Conservation (phyloP, 2,797 vertebrate genomes). For the Argya squamiceps region DNA sequence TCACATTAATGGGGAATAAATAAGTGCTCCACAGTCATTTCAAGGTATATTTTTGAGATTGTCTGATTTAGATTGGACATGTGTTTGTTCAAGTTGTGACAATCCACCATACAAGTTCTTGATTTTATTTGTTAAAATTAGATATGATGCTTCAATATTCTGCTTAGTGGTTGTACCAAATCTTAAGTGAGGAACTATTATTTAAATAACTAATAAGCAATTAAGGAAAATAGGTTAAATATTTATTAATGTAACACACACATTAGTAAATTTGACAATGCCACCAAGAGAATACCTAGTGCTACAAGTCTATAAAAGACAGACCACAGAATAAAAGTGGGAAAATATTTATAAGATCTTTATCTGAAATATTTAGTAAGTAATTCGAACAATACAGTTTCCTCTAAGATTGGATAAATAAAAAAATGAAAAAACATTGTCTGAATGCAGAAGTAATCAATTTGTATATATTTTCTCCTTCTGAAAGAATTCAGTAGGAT, state of each 20-base stretch:
- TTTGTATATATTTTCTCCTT: background rate
- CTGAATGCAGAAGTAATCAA: background rate
- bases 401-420: background rate
- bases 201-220: background rate
- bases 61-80: background rate
- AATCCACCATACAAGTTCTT: background rate
- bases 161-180: background rate
- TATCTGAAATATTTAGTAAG: background rate
- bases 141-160: background rate
- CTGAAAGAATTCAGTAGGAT: slow-evolving; percentile 25
- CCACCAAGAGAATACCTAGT: background rate
- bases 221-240: background rate
- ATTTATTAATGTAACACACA: background rate
- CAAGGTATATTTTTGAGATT: background rate
- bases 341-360: background rate
- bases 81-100: background rate
- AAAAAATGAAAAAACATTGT: background rate
- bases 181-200: background rate
- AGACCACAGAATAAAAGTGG: background rate
- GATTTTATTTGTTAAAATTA: background rate
- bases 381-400: background rate
- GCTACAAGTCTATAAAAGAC: background rate
- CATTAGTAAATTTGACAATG: background rate
- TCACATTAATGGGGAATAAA: background rate
- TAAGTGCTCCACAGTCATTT: background rate